Base-by-base conservation (phyloP, 2,888 invertebrate species). In the Plagodis dolabraria region DNA sequence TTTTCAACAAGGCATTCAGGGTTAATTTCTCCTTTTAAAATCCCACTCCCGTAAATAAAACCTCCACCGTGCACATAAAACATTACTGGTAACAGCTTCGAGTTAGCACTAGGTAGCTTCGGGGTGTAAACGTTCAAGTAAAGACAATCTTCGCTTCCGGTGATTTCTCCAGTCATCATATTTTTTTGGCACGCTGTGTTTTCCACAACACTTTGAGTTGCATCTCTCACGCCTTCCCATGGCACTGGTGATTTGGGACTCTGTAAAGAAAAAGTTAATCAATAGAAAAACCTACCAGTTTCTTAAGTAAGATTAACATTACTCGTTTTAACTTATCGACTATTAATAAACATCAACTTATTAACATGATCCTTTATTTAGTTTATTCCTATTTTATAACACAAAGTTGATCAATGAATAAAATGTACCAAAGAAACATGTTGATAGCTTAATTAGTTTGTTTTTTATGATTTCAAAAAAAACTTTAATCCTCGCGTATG, bases 141-240 rank as follows among this genome's bases (percentile, higher is more conserved):
- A 0, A 89, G 78, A 58, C 90, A 90, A 63, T 89, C 87, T 69
- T 91, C 89, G 49, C 74, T 75, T 10, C 89, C 89, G 2, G 52
- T 59, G 40, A 69, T 33, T 5, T 58, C 38, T 33, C 69, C 67
- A 34, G 60, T 67, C 0, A 63, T 34, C 5, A 76, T 49, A 46
- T 80, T 73, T 5, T 71, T 51, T 68, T 87, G 86, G 34, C 66
- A 60, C 8, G 77, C 68, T 40, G 77, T 59, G 38, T 80, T 74
- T 8, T 67, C 63, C 58, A 67, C 47, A 80, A 75, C 63, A 69
- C 86, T 86, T 53, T 80, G 77, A 5, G 90, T 90, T 7, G 93
- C 94, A 76, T 94, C 91, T 79, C 89, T 87, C 46, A 87, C 85
- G 0, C 86, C 87, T 11, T 80, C 62, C 92, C 91, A 92, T 53